Evolutionary conservation across 2,797 vertebrate genomes (phyloP).

Genomic region (Spinibarbus caldwelli): DNA sequence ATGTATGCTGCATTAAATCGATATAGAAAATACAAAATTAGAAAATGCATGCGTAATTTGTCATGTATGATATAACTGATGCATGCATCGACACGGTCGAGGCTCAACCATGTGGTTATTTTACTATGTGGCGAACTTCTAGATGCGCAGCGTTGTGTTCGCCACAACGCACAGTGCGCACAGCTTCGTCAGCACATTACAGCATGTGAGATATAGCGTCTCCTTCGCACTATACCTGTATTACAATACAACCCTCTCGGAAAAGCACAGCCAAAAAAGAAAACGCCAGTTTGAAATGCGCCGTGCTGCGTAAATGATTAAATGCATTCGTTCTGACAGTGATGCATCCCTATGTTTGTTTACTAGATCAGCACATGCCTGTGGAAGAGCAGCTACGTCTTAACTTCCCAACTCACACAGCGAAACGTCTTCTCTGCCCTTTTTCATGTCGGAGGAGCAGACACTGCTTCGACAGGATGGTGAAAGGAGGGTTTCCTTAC

Average conservation of each 20-base stretch:
- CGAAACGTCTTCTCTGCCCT: not conserved
- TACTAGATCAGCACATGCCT: slow-evolving; percentile 48
- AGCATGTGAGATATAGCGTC: slow-evolving; percentile 22
- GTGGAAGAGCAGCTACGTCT: slow-evolving; percentile 46
- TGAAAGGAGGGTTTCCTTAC: slow-evolving; percentile 50
- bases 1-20: not conserved
- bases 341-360: slow-evolving; percentile 45
- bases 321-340: slow-evolving; percentile 4
- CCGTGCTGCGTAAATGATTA: not conserved
- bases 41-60: not conserved
- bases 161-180: slow-evolving; percentile 14
- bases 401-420: slow-evolving; percentile 42
- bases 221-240: slow-evolving; percentile 27
- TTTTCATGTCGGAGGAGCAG: not conserved
- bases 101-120: slow-evolving; percentile 29
- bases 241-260: not conserved
- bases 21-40: not conserved
- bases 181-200: slow-evolving; percentile 59
- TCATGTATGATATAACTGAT: not conserved
- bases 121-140: slow-evolving; percentile 40
- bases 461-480: not conserved
- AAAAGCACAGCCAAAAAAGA: not conserved
- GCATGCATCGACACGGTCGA: not conserved
- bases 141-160: slow-evolving; percentile 46
- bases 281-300: no score